These are phyloP conservation scores for Prionailurus bengalensis DNA, from an alignment of 2,113 vertebrate species.

Conservation along the genomic window DNA sequence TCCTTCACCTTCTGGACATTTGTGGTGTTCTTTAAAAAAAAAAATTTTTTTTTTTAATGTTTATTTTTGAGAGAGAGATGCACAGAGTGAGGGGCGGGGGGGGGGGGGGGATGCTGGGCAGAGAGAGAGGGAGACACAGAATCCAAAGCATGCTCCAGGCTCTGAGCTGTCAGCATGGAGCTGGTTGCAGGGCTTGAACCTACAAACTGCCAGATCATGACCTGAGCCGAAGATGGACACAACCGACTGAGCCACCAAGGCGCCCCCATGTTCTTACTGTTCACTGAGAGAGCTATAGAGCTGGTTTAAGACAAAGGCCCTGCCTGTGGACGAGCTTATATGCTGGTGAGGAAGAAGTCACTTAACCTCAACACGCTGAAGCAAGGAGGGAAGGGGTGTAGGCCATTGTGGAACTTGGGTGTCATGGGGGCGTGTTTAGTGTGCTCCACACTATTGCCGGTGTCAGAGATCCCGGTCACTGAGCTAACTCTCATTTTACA, in stretches of 20 bases:
- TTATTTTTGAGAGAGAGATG: no score
- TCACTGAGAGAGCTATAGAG: background rate
- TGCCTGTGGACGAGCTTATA: background rate
- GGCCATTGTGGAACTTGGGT: background rate
- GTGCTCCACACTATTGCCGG: background rate
- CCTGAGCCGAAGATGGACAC: no score
- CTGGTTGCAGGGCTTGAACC: no score
- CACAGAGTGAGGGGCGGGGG: no score
- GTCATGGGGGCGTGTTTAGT: background rate
- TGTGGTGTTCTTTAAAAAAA: background rate
- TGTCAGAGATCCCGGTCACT: background rate
- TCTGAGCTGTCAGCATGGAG: no score
- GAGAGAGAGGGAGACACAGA: no score
- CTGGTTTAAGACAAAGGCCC: background rate
- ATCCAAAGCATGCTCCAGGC: no score
- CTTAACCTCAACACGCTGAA: background rate
- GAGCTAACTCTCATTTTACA: background rate
- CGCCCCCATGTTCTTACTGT: background rate
- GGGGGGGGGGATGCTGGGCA: no score
- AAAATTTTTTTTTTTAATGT: no score
- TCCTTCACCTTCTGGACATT: background rate
- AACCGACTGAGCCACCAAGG: no score
- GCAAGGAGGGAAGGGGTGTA: background rate
- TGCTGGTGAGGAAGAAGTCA: background rate
- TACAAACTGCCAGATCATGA: no score